Percentiles rank a stretch among this genome's conserved stretches.
These are phyloP conservation scores for Polia nebulosa DNA, from an alignment of 2,888 invertebrate genomes.

Conservation along the genomic window DNA sequence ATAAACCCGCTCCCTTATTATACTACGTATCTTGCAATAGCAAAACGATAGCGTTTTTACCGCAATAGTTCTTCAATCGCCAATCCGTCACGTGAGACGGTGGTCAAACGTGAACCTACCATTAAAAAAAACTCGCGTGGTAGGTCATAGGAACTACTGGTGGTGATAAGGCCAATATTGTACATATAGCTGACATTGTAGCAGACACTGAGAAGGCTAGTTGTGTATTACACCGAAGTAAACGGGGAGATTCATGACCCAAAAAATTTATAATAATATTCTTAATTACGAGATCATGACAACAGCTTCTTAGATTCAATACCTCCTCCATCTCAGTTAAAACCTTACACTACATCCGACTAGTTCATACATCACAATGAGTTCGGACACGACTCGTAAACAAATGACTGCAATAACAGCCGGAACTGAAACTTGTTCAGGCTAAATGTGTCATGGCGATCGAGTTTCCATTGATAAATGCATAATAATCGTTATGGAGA, in stretches of 20 bases:
- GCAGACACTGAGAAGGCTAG: background rate
- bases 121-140: too few relatives aligned
- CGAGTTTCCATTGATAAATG: constrained; percentile 57
- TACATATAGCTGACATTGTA: too few relatives aligned
- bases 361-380: constrained; percentile 29
- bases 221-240: background rate
- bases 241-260: constrained; percentile 11
- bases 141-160: too few relatives aligned
- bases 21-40: too few relatives aligned
- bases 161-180: too few relatives aligned
- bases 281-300: background rate
- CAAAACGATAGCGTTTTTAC: too few relatives aligned
- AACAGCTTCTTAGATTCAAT: background rate
- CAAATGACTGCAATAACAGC: constrained; percentile 16
- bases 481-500: constrained; percentile 36
- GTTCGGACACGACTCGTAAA: constrained; percentile 22
- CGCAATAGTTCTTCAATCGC: too few relatives aligned
- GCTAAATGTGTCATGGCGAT: constrained; percentile 56
- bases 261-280: constrained; percentile 12
- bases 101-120: too few relatives aligned
- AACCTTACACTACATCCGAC: constrained; percentile 5
- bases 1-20: too few relatives aligned
- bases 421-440: constrained; percentile 54
- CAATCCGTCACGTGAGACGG: too few relatives aligned
- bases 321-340: too few relatives aligned